Conservation (phyloP, 2,888 invertebrate species). For the Pollenia amentaria region DNA sequence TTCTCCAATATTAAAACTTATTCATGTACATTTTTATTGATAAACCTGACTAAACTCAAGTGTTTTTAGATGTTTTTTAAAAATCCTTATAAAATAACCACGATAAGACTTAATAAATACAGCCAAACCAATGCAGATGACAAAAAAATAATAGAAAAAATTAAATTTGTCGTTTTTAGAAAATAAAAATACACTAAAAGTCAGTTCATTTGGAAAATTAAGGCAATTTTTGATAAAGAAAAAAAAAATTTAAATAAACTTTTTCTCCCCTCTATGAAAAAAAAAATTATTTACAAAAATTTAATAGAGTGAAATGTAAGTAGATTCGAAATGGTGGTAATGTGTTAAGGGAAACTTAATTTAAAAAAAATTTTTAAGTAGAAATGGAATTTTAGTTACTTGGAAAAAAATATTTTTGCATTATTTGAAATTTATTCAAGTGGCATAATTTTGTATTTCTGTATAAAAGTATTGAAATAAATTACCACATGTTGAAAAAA, state of each 20-base stretch:
- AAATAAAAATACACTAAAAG: constrained; percentile 21
- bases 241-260: background rate
- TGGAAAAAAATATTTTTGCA: no score
- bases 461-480: background rate
- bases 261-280: background rate
- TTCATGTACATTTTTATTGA: background rate
- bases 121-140: background rate
- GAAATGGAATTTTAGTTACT: no score
- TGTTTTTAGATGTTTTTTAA: background rate
- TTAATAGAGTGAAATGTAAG: no score
- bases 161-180: background rate
- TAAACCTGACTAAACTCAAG: background rate
- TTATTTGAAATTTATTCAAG: no score
- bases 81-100: constrained; percentile 31
- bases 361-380: no score
- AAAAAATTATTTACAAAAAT: no score
- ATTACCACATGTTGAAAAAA: background rate
- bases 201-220: constrained; percentile 72
- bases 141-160: background rate
- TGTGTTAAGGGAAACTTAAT: no score
- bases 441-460: no score
- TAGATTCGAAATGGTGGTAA: no score
- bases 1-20: background rate
- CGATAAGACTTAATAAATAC: constrained; percentile 2
- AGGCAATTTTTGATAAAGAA: constrained; percentile 52